phyloP scores from a whole-genome alignment of 37 sponge, comb jelly and placozoan species.

The Aplysina aerophoba region DNA sequence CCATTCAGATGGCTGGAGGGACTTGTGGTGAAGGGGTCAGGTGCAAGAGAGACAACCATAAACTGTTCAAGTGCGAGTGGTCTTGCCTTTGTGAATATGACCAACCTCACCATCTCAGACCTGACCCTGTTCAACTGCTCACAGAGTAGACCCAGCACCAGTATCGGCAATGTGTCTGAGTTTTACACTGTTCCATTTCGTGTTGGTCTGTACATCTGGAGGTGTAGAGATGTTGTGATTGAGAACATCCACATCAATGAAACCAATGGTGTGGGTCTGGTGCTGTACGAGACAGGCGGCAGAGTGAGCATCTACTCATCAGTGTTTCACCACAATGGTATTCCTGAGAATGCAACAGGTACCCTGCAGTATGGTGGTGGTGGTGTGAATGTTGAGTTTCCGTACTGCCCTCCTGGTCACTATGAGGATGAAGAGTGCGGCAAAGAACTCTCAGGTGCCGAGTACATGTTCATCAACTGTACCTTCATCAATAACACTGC shows the following conservation, averaged over 20 bases:
- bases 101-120: slow-evolving; percentile 10
- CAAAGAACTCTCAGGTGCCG: not conserved
- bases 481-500: not conserved
- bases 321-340: slow-evolving; percentile 12
- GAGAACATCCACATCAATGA: slow-evolving; percentile 9
- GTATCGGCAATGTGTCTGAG: not conserved
- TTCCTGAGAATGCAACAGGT: not conserved
- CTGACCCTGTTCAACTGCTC: not conserved
- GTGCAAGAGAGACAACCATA: not conserved
- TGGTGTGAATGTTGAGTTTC: slow-evolving; percentile 10
- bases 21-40: not conserved
- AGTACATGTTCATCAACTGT: not conserved
- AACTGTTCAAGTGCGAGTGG: not conserved
- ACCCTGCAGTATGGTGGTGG: slow-evolving; percentile 3
- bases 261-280: slow-evolving; percentile 17
- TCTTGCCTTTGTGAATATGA: slow-evolving; percentile 27
- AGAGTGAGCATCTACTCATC: not conserved
- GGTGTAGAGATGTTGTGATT: slow-evolving; percentile 10
- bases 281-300: slow-evolving; percentile 19
- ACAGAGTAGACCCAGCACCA: slow-evolving; percentile 6
- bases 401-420: slow-evolving; percentile 19
- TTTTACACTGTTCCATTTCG: not conserved
- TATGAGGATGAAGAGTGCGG: not conserved
- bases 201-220: slow-evolving; percentile 26
- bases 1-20: not conserved